phyloP scores from a whole-genome alignment of 2,797 vertebrate genomes.

The Danio tinwini region DNA sequence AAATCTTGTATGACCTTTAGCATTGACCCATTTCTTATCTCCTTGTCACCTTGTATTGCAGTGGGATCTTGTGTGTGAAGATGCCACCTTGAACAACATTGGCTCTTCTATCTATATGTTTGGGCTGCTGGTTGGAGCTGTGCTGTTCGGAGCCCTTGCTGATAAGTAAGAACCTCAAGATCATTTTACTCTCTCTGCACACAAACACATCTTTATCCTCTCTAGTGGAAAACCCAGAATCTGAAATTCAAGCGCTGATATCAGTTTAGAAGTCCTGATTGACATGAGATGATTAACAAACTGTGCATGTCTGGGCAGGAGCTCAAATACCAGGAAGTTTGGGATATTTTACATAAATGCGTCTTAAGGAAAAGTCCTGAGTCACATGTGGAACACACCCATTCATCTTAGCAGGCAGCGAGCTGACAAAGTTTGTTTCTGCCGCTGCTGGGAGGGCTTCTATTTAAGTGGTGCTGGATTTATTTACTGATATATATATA shows the following conservation, averaged over 20 bases:
- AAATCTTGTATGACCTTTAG: neutral
- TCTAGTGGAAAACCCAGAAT: neutral
- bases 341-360: neutral
- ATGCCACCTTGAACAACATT: constrained; percentile 67
- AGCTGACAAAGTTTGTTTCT: neutral
- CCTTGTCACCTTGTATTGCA: constrained; percentile 48
- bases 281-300: neutral
- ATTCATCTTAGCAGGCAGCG: neutral
- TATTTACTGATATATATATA: neutral
- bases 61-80: constrained; percentile 76
- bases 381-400: neutral
- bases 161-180: constrained; percentile 68
- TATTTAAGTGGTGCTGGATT: constrained; percentile 12
- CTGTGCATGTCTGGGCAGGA: neutral
- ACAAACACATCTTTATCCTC: no score
- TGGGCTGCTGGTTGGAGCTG: constrained; percentile 73
- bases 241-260: neutral
- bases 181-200: neutral
- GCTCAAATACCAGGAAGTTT: constrained; percentile 6
- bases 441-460: neutral
- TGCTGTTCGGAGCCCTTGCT: constrained; percentile 70
- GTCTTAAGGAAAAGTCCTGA: neutral
- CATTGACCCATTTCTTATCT: neutral
- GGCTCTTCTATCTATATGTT: constrained; percentile 76
- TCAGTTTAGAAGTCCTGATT: neutral